Conservation (phyloP, 2,113 vertebrate species). For the human region GRCh38 chr1:175550501-175551000, state of each 20-base stretch:
- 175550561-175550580: not conserved
- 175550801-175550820: not conserved
- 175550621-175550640: fast-evolving
- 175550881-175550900: slow-evolving; percentile 28
- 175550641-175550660: not conserved
- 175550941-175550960: not conserved
- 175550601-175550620: no score
- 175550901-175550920: not conserved
- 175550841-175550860: not conserved
- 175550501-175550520: not conserved
- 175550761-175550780: not conserved
- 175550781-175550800: not conserved
- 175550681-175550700: slow-evolving; percentile 29
- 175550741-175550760: not conserved
- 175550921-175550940: not conserved
- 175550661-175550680: not conserved
- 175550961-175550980: slow-evolving; percentile 17
- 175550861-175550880: not conserved
- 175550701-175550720: not conserved
- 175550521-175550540: not conserved
- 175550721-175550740: slow-evolving; percentile 1
- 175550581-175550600: not conserved
- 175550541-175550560: not conserved
- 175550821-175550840: not conserved
- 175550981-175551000: not conserved